A percentile compares a stretch with the other conserved stretches of the same genome.
Evolutionary conservation across 2,113 vertebrate genomes (phyloP).

Genomic region (Corvus cornix): DNA sequence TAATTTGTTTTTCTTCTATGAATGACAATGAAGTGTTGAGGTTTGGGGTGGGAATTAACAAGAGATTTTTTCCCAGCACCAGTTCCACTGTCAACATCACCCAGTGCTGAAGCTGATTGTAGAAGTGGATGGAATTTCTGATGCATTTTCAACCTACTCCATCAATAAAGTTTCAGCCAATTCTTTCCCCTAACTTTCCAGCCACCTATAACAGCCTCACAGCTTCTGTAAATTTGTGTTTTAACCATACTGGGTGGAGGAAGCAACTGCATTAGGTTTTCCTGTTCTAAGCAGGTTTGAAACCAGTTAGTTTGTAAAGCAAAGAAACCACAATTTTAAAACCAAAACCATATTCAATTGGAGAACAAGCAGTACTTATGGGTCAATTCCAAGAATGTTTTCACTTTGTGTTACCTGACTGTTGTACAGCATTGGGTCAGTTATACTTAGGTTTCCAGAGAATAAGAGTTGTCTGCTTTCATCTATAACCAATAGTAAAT

Average conservation of each 20-base stretch:
- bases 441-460: not conserved
- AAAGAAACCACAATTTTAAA: conserved; percentile 33
- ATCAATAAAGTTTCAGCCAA: not conserved
- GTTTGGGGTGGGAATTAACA: not conserved
- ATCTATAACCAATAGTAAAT: not conserved
- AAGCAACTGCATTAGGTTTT: conserved; percentile 9
- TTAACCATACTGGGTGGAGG: not conserved
- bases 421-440: not conserved
- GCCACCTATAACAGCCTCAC: not conserved
- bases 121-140: not conserved
- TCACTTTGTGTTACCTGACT: not conserved
- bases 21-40: not conserved
- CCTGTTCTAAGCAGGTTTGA: conserved; percentile 2
- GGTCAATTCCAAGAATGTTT: conserved; percentile 41
- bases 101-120: not conserved
- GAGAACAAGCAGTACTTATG: not conserved
- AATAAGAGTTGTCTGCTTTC: not conserved
- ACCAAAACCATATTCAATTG: not conserved
- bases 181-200: not conserved
- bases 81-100: not conserved
- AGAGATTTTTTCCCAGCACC: not conserved
- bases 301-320: not conserved
- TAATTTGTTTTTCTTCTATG: not conserved
- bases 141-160: not conserved
- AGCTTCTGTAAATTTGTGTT: not conserved